phyloP scores from a whole-genome alignment of 1,140 invertebrate species.

The Muscidifurax raptorellus region DNA sequence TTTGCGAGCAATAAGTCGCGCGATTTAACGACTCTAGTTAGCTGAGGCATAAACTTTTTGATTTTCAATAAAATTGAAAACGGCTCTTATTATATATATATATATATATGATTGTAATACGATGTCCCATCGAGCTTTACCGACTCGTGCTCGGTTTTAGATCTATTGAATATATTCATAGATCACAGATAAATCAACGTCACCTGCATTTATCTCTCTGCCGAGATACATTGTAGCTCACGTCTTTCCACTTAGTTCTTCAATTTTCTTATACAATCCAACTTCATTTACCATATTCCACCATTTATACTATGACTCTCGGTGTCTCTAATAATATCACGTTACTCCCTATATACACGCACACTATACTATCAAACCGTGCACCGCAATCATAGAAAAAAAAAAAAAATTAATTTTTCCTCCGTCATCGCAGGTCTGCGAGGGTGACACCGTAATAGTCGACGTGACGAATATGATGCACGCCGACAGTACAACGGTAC shows the following conservation, averaged over 20 bases:
- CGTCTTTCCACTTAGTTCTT: no score
- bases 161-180: no score
- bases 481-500: slow-evolving; percentile 71
- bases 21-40: not conserved
- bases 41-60: not conserved
- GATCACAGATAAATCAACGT: no score
- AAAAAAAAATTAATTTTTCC: not conserved
- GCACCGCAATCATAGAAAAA: no score
- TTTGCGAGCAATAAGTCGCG: not conserved
- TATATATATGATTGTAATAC: not conserved
- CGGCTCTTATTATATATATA: no score
- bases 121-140: not conserved
- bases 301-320: not conserved
- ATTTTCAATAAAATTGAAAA: not conserved
- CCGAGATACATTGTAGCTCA: no score
- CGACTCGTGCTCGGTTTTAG: no score
- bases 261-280: no score
- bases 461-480: slow-evolving; percentile 72
- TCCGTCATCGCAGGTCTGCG: slow-evolving; percentile 66
- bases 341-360: no score
- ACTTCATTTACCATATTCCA: not conserved
- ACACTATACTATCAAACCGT: no score
- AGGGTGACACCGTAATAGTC: slow-evolving; percentile 73
- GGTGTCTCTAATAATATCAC: not conserved
- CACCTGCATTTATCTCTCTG: no score